Base-by-base conservation (phyloP, 2,888 invertebrate genomes). In the Eumacrocentrus americanus region DNA sequence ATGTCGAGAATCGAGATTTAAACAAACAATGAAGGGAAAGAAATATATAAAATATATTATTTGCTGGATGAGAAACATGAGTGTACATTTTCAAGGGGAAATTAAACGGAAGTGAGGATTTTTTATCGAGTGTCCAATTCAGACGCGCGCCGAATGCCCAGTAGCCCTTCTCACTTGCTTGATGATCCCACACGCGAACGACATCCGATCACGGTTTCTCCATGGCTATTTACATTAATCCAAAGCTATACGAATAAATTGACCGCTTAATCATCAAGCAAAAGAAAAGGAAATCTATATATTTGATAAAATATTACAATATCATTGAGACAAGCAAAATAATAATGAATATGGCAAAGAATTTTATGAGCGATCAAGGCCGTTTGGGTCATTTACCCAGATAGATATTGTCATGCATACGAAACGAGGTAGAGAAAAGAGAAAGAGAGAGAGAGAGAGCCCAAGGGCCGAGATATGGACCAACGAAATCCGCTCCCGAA, bases 311-410 rank as follows among this genome's bases (percentile, higher is more conserved):
- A 4, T 22, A 47, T 23, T n/a, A 25, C 16, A 16, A 47, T n/a
- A n/a, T n/a, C n/a, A n/a, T n/a, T n/a, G n/a, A n/a, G n/a, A n/a
- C n/a, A n/a, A n/a, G n/a, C n/a, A n/a, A n/a, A n/a, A n/a, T n/a
- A n/a, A n/a, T n/a, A n/a, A n/a, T n/a, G n/a, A n/a, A n/a, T n/a
- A 29, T 29, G 29, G 9, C 29, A 29, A 4, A 9, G 9, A 9
- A 29, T 42, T 18, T 18, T 16, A n/a, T 5, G 14, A 29, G n/a
- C 20, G 37, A 51, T 35, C 37, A 51, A 18, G 37, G 60, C 63
- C 58, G 53, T 16, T 29, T 29, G 40, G 64, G 63, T 62, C 63
- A 61, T 61, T 65, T 52, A 51, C 57, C 50, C 57, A 59, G 59
- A 62, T 58, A 56, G 58, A 65, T 59, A 61, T 59, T 57, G 50